Evolutionary conservation across 2,797 vertebrate genomes (phyloP).

Genomic region (Chiloscyllium punctatum): DNA sequence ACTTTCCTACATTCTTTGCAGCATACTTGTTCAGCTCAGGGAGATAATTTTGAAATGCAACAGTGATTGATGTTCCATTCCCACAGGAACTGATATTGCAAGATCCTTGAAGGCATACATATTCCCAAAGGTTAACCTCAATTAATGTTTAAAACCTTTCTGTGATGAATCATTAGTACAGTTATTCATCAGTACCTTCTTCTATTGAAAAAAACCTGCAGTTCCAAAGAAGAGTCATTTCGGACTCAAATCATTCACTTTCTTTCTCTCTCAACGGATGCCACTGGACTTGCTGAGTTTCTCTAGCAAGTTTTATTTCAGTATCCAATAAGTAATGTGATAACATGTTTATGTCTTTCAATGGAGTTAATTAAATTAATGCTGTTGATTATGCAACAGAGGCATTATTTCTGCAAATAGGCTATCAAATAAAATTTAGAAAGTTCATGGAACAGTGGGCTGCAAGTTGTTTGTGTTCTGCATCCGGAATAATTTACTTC

Average conservation of each 20-base stretch:
- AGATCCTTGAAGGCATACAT: neutral
- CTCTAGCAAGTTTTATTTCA: no score
- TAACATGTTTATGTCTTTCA: neutral
- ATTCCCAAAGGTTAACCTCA: neutral
- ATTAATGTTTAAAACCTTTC: neutral
- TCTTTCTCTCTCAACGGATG: no score
- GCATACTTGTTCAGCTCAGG: neutral
- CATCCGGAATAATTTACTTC: neutral
- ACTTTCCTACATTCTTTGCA: neutral
- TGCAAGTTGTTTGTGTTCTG: neutral
- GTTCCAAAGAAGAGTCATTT: no score
- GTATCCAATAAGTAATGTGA: neutral
- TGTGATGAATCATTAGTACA: neutral
- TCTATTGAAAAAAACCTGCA: no score
- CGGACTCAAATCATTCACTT: no score
- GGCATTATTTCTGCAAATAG: slow-evolving; percentile 1
- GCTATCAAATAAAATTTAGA: neutral
- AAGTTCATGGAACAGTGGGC: neutral
- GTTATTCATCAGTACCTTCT: neutral
- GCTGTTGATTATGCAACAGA: neutral
- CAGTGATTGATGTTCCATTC: neutral
- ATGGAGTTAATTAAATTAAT: neutral
- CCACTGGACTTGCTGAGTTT: no score
- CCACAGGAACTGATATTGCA: neutral
- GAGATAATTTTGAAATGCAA: neutral